Conservation (phyloP, 2,888 invertebrate genomes). For the Congeria kusceri region DNA sequence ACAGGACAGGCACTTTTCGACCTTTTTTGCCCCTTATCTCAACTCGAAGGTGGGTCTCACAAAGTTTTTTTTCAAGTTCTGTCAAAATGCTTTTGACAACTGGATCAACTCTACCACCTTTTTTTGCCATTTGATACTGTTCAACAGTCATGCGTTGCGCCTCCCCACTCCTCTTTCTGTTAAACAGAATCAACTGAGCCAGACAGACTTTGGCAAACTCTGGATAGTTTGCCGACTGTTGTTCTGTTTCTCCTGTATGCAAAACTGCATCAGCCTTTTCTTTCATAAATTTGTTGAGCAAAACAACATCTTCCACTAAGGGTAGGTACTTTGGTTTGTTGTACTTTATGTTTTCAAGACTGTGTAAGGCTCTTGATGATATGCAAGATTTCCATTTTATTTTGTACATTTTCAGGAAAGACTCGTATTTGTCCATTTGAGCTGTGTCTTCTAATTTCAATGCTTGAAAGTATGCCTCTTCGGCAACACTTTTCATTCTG, state of each 20-base stretch:
- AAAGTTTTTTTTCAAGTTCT: conserved; percentile 41
- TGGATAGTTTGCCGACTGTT: conserved; percentile 12
- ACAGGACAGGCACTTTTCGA: conserved; percentile 37
- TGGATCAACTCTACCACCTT: conserved; percentile 26
- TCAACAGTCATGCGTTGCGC: conserved; percentile 34
- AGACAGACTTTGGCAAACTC: conserved; percentile 19
- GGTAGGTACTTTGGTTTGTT: conserved; percentile 30
- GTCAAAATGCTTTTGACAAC: conserved; percentile 26
- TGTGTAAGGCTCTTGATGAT: conserved; percentile 14
- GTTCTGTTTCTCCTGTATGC: conserved; percentile 18
- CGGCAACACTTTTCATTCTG: conserved; percentile 82
- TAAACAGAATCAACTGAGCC: conserved; percentile 16
- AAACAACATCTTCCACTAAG: conserved; percentile 32
- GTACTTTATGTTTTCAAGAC: conserved; percentile 17
- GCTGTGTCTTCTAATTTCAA: conserved; percentile 14
- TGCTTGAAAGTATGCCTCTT: conserved; percentile 28
- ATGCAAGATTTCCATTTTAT: conserved; percentile 24
- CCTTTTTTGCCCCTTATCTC: conserved; percentile 43
- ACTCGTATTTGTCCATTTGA: conserved; percentile 11
- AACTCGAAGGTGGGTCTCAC: conserved; percentile 26
- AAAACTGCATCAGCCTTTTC: conserved; percentile 13
- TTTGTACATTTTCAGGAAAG: conserved; percentile 28
- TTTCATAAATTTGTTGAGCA: conserved; percentile 16
- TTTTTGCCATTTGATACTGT: conserved; percentile 13
- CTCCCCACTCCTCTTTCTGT: conserved; percentile 87